Conservation (phyloP, 2,113 vertebrate species). For the Ictalurus punctatus region DNA sequence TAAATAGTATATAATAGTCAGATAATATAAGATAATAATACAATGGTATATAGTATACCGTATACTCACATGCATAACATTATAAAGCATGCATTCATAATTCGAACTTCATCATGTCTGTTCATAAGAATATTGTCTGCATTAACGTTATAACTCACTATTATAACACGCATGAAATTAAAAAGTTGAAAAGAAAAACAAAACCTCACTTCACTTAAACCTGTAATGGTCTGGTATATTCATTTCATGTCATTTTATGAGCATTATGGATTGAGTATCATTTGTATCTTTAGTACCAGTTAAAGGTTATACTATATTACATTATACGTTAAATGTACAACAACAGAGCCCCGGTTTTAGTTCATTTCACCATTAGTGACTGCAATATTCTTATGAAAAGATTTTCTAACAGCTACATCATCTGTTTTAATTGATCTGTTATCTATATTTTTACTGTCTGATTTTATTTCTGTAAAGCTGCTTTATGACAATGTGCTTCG, state of each 20-base stretch:
- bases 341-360: background rate
- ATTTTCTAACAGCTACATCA: background rate
- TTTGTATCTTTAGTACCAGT: background rate
- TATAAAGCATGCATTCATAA: background rate
- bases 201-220: background rate
- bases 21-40: too few species aligned
- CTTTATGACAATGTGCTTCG: too few species aligned
- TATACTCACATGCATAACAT: background rate
- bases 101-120: background rate
- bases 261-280: background rate
- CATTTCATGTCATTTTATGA: background rate
- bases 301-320: background rate
- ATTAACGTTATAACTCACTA: background rate
- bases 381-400: background rate
- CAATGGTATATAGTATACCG: too few species aligned
- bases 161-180: background rate
- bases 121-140: background rate
- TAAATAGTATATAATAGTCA: background rate
- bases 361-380: background rate
- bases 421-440: too few species aligned
- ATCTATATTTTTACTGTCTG: too few species aligned
- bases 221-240: background rate
- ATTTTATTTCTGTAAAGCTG: too few species aligned
- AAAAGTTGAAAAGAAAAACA: background rate
- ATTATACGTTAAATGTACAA: background rate